Percentiles rank a stretch among this genome's conserved stretches.
phyloP scores from a whole-genome alignment of 2,888 invertebrate genomes.

The Lamellibrachia columna region DNA sequence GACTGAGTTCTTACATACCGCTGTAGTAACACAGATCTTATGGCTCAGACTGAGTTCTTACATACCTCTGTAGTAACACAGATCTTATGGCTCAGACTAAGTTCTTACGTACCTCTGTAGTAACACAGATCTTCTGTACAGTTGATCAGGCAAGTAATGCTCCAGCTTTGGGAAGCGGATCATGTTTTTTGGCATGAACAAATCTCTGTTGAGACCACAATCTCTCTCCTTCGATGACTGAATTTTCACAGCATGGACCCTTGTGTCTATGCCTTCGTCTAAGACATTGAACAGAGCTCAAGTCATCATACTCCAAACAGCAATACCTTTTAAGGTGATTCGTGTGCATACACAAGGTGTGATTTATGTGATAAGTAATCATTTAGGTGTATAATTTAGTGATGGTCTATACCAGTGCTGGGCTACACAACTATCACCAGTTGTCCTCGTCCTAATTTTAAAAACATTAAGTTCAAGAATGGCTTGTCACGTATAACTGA shows the following conservation, averaged over 20 bases:
- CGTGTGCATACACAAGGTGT: no score
- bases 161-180: slow-evolving; percentile 60
- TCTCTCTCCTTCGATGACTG: slow-evolving; percentile 57
- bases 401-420: no score
- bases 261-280: slow-evolving; percentile 64
- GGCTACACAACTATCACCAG: no score
- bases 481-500: no score
- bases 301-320: background rate
- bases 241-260: slow-evolving; percentile 61
- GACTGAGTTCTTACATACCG: slow-evolving; percentile 44
- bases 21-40: slow-evolving; percentile 55
- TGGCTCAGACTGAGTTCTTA: background rate
- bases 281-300: slow-evolving; percentile 6
- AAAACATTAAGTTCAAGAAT: no score
- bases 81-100: slow-evolving; percentile 41
- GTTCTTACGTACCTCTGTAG: background rate
- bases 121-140: slow-evolving; percentile 46
- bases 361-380: background rate
- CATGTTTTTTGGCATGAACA: slow-evolving; percentile 56
- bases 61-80: slow-evolving; percentile 57
- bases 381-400: background rate
- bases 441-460: no score
- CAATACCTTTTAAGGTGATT: no score
- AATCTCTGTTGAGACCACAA: slow-evolving; percentile 58
- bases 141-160: slow-evolving; percentile 49